Base-by-base conservation (phyloP, 1,140 invertebrate genomes). In the Cataglyphis hispanica region DNA sequence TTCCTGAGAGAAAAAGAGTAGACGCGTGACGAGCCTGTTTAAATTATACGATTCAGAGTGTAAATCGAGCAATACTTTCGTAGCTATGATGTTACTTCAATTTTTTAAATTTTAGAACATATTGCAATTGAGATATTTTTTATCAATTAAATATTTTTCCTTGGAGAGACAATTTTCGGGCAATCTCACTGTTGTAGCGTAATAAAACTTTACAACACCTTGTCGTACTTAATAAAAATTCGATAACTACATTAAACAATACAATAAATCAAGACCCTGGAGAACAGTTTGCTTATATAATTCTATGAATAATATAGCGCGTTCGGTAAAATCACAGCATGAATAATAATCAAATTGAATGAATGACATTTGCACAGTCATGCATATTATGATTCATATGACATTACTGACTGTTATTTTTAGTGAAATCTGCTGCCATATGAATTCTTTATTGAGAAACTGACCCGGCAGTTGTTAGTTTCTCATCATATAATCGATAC, bases 381-480 rank as follows among this genome's bases (percentile, higher is more conserved):
- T 19, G 16, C 16, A 27, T 58, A 34, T 27, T 7, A 63, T 76
- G 8, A 40, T 60, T 77, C 74, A 43, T 53, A 63, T 64, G 74
- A 63, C 19, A 77, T 77, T 61, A 50, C 5, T 37, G 19, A 76
- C 37, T 22, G 27, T 74, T 74, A n/a, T 22, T 56, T 77, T 46
- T 37, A 31, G 3, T 22, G 58, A 63, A 63, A 46, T 40, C 22
- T 16, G 13, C 7, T 46, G 58, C 31, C 13, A 19, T 27, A 11
- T 31, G 25, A 77, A 77, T 77, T 64, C 74, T 64, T 64, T 64
- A 60, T 46, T 76, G 56, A 61, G 10, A 61, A 60, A 61, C 22
- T n/a, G 40, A 64, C 19, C 10, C 16, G 19, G 8, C 22, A 16
- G 4, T 25, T 11, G 25, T 61, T 56, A 40, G 25, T 76, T 43